Evolutionary conservation across 2,797 vertebrate species (phyloP).

Genomic region (Sebastes taczanowskii): DNA sequence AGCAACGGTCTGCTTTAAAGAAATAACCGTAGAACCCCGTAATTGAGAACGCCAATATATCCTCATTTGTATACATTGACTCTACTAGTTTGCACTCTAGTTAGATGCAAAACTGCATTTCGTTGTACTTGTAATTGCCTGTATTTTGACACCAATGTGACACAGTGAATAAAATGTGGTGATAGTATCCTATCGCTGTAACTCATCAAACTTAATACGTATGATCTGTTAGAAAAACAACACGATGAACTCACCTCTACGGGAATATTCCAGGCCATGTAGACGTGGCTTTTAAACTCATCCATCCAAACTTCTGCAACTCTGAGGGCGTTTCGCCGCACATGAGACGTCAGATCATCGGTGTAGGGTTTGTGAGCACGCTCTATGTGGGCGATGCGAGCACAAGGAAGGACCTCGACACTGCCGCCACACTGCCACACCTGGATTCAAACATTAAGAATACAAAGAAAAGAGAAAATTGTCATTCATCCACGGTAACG

Average conservation of each 20-base stretch:
- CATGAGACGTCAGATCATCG: conserved; percentile 91
- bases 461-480: neutral
- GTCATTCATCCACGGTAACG: neutral
- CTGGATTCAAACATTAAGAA: conserved; percentile 53
- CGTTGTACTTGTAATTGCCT: neutral
- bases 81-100: rapidly evolving
- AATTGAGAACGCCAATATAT: too few relatives aligned
- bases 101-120: too few relatives aligned
- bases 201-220: neutral
- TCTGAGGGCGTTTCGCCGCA: conserved; percentile 93
- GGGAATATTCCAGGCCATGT: conserved; percentile 99
- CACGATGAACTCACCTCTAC: conserved; percentile 87
- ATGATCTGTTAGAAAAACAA: neutral
- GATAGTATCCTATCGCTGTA: too few relatives aligned
- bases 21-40: rapidly evolving
- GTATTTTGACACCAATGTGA: neutral
- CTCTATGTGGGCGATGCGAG: conserved; percentile 95
- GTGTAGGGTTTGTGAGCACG: conserved; percentile 98
- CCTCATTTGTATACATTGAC: too few relatives aligned
- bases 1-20: too few relatives aligned
- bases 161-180: neutral
- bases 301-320: conserved; percentile 99
- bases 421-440: conserved; percentile 89
- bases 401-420: conserved; percentile 96
- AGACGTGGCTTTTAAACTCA: conserved; percentile 97